Percentiles rank a stretch among this genome's conserved stretches.
These are phyloP conservation scores for Melanaphis sacchari DNA, from an alignment of 1,140 invertebrate species.

Conservation along the genomic window DNA sequence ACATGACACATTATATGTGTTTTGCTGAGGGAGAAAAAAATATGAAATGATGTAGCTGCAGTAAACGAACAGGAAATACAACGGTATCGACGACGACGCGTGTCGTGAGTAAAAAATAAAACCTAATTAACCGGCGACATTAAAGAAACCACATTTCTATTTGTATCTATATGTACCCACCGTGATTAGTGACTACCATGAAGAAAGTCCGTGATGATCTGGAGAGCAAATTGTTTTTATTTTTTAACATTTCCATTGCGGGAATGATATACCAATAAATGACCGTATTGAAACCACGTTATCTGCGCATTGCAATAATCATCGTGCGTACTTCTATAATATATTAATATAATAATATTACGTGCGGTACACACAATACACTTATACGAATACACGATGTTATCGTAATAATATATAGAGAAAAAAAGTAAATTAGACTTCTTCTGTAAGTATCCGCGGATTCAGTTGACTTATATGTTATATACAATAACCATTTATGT, in stretches of 20 bases:
- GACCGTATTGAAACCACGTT: background rate
- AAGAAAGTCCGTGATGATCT: background rate
- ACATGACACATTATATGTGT: background rate
- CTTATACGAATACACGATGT: background rate
- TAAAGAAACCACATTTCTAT: background rate
- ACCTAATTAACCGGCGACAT: slow-evolving; percentile 18
- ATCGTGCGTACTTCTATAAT: background rate
- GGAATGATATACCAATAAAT: slow-evolving; percentile 10
- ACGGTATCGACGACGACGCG: background rate
- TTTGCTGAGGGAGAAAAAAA: background rate
- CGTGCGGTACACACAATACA: background rate
- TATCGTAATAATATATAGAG: background rate
- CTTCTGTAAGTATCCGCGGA: background rate
- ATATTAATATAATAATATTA: too few relatives aligned
- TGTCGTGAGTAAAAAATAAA: slow-evolving; percentile 15
- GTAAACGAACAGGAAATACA: slow-evolving; percentile 27
- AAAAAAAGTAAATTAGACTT: background rate
- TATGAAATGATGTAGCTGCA: background rate
- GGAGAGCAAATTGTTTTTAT: background rate
- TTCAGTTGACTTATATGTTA: background rate
- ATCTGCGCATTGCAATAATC: background rate
- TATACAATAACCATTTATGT: background rate
- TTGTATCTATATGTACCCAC: background rate
- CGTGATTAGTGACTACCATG: background rate
- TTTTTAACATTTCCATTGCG: background rate